Conservation (phyloP, 2,888 invertebrate genomes). For the Pogonocherus hispidulus region DNA sequence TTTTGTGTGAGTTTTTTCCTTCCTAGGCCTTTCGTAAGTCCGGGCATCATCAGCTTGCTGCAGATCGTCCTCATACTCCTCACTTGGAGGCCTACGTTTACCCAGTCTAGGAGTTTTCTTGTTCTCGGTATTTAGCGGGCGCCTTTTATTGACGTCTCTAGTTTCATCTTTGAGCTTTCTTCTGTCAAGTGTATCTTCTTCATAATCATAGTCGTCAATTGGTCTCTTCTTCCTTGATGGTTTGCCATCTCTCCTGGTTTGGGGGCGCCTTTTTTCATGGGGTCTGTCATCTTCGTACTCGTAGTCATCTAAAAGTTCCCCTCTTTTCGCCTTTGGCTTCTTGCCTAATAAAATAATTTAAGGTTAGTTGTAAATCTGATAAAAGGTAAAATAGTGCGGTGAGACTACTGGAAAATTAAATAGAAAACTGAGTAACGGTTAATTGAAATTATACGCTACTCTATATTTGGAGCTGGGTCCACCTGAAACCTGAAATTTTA, state of each 20-base stretch:
- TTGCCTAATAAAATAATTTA: constrained; percentile 36
- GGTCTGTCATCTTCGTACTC: constrained; percentile 26
- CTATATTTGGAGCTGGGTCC: no score
- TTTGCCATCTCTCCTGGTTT: constrained; percentile 50
- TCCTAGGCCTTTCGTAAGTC: constrained; percentile 41
- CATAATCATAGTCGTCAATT: constrained; percentile 67
- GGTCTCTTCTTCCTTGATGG: constrained; percentile 48
- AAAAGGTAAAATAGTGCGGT: background rate
- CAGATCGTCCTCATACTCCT: constrained; percentile 66
- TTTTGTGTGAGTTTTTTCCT: constrained; percentile 32
- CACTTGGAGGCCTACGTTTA: constrained; percentile 59
- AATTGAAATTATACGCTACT: no score
- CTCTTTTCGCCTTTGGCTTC: constrained; percentile 29
- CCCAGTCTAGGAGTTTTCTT: constrained; percentile 49
- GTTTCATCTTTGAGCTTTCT: constrained; percentile 25
- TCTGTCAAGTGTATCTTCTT: constrained; percentile 39
- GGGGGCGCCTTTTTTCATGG: constrained; percentile 60
- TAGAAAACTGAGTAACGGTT: no score
- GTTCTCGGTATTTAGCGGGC: constrained; percentile 34
- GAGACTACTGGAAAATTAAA: no score
- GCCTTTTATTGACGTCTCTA: constrained; percentile 38
- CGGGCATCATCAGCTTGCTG: constrained; percentile 43
- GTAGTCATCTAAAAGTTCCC: constrained; percentile 26
- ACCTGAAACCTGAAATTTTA: no score
- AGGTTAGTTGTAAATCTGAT: no score